Evolutionary conservation across 2,113 vertebrate species (phyloP).

Genomic region (Aphyosemion australe): DNA sequence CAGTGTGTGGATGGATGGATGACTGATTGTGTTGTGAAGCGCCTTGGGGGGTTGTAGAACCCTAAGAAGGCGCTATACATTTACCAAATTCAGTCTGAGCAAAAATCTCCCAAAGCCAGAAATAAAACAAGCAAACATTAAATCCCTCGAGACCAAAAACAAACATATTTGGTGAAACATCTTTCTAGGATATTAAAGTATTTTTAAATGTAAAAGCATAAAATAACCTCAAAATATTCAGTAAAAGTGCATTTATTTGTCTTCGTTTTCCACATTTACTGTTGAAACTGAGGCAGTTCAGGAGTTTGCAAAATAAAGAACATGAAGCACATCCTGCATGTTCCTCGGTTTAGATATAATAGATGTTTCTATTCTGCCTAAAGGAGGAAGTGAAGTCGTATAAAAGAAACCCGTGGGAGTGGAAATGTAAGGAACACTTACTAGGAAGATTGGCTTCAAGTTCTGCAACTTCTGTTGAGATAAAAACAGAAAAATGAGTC

Average conservation of each 20-base stretch:
- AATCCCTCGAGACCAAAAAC: not conserved
- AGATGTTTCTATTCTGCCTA: no score
- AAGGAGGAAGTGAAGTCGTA: not conserved
- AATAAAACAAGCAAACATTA: constrained; percentile 5
- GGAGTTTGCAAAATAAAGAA: not conserved
- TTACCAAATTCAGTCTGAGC: no score
- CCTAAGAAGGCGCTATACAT: no score
- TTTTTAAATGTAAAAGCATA: not conserved
- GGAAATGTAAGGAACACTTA: constrained; percentile 80
- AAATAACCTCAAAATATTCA: no score
- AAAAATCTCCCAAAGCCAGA: not conserved
- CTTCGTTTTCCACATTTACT: not conserved
- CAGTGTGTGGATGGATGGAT: no score
- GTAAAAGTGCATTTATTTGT: not conserved
- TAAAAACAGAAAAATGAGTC: constrained; percentile 22
- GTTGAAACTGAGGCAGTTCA: not conserved
- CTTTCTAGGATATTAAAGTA: no score
- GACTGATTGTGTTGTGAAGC: no score
- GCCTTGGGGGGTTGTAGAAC: no score
- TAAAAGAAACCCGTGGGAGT: not conserved
- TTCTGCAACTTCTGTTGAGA: constrained; percentile 93
- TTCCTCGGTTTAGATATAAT: no score
- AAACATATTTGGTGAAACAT: not conserved
- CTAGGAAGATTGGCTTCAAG: constrained; percentile 97
- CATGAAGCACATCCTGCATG: not conserved